These are phyloP conservation scores for Drosophila yakuba DNA, from an alignment of 1,140 invertebrate species.

Conservation along the genomic window DNA sequence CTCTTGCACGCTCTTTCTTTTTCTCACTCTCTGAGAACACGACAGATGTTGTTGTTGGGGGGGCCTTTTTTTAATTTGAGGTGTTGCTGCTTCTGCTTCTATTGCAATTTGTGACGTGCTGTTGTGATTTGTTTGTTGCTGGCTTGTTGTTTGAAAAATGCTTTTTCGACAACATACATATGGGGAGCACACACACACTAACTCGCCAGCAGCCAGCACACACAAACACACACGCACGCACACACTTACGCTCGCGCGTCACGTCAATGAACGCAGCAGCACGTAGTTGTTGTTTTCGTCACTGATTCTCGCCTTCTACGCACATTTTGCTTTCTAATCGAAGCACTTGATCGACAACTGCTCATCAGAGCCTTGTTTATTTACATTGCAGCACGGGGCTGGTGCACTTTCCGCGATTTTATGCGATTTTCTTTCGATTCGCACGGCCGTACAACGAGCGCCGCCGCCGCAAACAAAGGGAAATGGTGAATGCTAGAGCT, in stretches of 20 bases:
- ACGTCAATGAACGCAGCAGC: conserved; percentile 81
- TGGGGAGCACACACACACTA: conserved; percentile 23
- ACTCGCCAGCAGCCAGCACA: conserved; percentile 34
- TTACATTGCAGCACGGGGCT: conserved; percentile 67
- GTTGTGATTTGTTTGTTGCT: conserved; percentile 65
- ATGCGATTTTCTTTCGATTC: conserved; percentile 69
- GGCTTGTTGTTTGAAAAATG: conserved; percentile 41
- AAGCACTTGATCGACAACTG: conserved; percentile 47
- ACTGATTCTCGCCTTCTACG: conserved; percentile 64
- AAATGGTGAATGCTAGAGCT: conserved; percentile 58
- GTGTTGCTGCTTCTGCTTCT: conserved; percentile 28
- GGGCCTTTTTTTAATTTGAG: conserved; percentile 8
- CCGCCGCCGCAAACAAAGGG: conserved; percentile 77
- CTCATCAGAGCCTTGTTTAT: conserved; percentile 60
- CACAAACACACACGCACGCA: conserved; percentile 38
- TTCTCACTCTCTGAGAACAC: conserved; percentile 24
- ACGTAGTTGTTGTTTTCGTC: conserved; percentile 64
- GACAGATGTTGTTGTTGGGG: conserved; percentile 37
- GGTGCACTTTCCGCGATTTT: conserved; percentile 59
- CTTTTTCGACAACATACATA: conserved; percentile 62
- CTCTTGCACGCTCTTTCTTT: conserved; percentile 4
- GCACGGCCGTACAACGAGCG: conserved; percentile 75
- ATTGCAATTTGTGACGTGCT: conserved; percentile 48
- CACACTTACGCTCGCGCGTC: conserved; percentile 71
- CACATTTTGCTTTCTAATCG: conserved; percentile 64